Evolutionary conservation across 2,797 vertebrate genomes (phyloP).

Genomic region (Poecilia velifera): DNA sequence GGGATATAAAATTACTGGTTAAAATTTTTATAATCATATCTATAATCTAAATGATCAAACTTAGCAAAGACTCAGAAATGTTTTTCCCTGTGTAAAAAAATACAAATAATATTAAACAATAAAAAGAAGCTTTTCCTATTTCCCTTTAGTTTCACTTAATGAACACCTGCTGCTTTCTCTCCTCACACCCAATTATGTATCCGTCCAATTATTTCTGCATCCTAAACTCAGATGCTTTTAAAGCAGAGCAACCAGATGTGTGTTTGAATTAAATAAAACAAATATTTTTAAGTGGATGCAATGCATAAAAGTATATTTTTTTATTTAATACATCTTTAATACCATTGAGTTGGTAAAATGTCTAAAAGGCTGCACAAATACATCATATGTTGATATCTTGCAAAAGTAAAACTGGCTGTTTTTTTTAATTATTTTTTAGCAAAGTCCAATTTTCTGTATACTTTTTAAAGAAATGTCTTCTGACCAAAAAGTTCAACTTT

Average conservation of each 20-base stretch:
- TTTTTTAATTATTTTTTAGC: neutral
- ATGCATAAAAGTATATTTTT: constrained; percentile 9
- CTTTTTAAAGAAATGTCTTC: neutral
- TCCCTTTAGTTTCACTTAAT: constrained; percentile 14
- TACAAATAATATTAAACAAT: constrained; percentile 5
- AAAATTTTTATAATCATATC: neutral
- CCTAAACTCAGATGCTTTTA: constrained; percentile 48
- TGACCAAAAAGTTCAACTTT: neutral
- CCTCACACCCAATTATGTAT: constrained; percentile 44
- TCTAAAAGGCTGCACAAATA: constrained; percentile 18
- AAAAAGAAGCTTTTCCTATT: constrained; percentile 5
- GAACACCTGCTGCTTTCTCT: constrained; percentile 48
- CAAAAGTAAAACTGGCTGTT: neutral
- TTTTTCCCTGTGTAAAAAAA: neutral
- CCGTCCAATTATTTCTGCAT: constrained; percentile 50
- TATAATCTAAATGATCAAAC: neutral
- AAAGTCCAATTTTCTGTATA: neutral
- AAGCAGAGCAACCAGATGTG: constrained; percentile 40
- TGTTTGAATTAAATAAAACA: neutral
- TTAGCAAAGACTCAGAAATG: neutral
- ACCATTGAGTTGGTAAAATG: constrained; percentile 41
- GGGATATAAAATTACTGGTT: neutral
- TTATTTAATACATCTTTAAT: constrained; percentile 15
- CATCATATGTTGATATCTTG: neutral
- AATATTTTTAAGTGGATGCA: neutral